Percentiles rank a stretch among this genome's conserved stretches.
Conservation (phyloP, 2,797 vertebrate genomes). For the Aphelocoma californica region DNA sequence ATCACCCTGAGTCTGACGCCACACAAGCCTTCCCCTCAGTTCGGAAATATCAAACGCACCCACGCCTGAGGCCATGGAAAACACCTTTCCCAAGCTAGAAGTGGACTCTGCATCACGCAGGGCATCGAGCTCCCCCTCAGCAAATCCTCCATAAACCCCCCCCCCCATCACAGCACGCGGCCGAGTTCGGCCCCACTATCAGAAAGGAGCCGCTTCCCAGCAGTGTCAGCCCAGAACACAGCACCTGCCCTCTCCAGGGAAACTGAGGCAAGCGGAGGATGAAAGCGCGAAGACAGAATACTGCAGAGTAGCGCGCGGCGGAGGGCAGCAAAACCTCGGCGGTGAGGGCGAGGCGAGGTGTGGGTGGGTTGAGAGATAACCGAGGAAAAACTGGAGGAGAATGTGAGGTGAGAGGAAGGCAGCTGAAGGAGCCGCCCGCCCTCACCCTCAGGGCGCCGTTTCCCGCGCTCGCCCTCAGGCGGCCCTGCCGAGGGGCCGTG, state of each 20-base stretch:
- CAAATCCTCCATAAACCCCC: neutral
- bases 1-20: neutral
- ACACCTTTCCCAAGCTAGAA: neutral
- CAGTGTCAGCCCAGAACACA: neutral
- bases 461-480: neutral
- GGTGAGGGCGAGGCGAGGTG: neutral
- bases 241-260: neutral
- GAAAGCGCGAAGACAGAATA: neutral
- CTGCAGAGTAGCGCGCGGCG: neutral
- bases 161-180: rapidly evolving
- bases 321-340: neutral
- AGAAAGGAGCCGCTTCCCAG: neutral
- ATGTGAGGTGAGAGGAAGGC: rapidly evolving
- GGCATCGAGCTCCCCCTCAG: neutral
- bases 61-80: neutral
- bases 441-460: neutral
- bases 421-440: rapidly evolving
- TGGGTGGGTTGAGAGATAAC: rapidly evolving
- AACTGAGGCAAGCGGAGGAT: neutral
- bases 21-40: rapidly evolving
- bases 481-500: neutral
- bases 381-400: neutral
- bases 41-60: neutral
- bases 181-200: neutral
- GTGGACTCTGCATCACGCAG: neutral